Evolutionary conservation across 2,888 invertebrate genomes (phyloP).

Genomic region (Mesoligia furuncula): DNA sequence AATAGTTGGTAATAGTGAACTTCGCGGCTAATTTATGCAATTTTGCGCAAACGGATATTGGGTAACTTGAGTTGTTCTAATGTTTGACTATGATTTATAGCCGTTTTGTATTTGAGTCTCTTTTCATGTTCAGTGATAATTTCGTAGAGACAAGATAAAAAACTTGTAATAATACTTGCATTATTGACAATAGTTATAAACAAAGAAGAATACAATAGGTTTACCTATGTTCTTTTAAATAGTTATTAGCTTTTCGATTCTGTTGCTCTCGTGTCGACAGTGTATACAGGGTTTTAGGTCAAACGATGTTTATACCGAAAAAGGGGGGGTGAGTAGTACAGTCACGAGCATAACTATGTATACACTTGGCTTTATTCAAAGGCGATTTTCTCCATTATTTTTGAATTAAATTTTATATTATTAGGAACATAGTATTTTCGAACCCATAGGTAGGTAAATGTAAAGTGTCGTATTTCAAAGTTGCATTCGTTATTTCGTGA

Average conservation of each 20-base stretch:
- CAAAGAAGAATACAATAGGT: not conserved
- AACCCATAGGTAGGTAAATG: no score
- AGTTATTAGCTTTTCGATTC: not conserved
- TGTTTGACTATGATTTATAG: constrained; percentile 24
- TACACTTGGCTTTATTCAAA: no score
- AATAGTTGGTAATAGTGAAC: not conserved
- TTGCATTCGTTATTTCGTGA: no score
- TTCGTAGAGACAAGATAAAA: not conserved
- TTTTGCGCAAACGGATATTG: constrained; percentile 35
- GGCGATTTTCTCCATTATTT: no score
- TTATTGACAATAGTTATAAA: not conserved
- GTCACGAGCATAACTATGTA: no score
- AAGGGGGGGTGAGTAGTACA: not conserved
- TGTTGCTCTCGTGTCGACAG: not conserved
- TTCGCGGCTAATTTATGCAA: constrained; percentile 41
- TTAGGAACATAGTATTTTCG: no score
- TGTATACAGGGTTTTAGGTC: not conserved
- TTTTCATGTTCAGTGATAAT: constrained; percentile 2
- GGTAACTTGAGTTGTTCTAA: constrained; percentile 1
- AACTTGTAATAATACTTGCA: not conserved
- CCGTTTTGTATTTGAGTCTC: constrained; percentile 21
- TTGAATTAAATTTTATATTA: no score
- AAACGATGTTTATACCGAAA: not conserved
- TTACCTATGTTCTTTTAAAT: not conserved
- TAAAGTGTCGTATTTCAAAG: no score